These are phyloP conservation scores for Agelastica alni DNA, from an alignment of 2,888 invertebrate species.

Conservation along the genomic window DNA sequence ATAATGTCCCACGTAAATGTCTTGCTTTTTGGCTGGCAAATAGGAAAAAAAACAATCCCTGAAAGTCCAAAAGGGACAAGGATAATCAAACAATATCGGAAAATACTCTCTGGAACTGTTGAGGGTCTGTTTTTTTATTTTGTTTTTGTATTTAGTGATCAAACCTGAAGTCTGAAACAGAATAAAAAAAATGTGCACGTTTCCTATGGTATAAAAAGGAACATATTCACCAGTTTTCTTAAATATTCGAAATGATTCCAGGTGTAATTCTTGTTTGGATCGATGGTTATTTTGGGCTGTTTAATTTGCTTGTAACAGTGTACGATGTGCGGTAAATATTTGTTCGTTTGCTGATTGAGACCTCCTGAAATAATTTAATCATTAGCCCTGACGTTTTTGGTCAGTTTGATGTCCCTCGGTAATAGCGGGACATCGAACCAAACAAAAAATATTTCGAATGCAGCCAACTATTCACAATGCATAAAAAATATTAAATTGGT, in stretches of 20 bases:
- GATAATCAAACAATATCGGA: constrained; percentile 48
- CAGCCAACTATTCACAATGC: too few relatives aligned
- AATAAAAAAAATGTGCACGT: background rate
- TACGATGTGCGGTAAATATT: constrained; percentile 34
- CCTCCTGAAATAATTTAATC: background rate
- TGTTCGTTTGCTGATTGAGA: background rate
- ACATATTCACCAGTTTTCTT: constrained; percentile 17
- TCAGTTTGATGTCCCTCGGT: background rate
- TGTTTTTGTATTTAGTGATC: constrained; percentile 36
- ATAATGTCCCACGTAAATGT: constrained; percentile 32
- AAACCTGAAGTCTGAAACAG: background rate
- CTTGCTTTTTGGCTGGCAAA: constrained; percentile 49
- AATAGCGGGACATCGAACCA: background rate
- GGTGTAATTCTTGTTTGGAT: constrained; percentile 35
- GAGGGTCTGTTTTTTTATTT: constrained; percentile 43
- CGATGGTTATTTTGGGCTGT: constrained; percentile 34
- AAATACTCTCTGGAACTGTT: constrained; percentile 50
- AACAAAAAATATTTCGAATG: background rate
- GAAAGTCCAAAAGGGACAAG: constrained; percentile 48
- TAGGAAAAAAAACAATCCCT: constrained; percentile 52
- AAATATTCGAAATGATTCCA: constrained; percentile 41
- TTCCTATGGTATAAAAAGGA: constrained; percentile 3
- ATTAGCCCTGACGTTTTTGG: background rate
- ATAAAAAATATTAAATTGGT: constrained; percentile 30
- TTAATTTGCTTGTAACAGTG: constrained; percentile 33